Conservation (phyloP, 1,140 invertebrate genomes). For the Zaprionus ornatus region DNA sequence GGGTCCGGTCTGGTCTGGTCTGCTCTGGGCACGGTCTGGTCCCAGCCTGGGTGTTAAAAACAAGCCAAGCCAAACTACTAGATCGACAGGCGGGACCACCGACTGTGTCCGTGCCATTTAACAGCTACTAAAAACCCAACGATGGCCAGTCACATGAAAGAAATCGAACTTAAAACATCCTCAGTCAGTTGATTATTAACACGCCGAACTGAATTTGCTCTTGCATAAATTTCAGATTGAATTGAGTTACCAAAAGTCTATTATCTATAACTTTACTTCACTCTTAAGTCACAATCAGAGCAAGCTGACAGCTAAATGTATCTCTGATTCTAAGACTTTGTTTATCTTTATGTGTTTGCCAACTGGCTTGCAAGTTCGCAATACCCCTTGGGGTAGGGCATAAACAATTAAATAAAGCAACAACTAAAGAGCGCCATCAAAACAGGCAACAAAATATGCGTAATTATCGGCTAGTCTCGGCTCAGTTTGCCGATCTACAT, state of each 20-base stretch:
- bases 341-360: not conserved
- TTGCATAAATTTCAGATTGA: slow-evolving; percentile 8
- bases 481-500: slow-evolving; percentile 33
- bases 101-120: slow-evolving; percentile 71
- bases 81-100: slow-evolving; percentile 61
- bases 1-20: not conserved
- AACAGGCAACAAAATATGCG: slow-evolving; percentile 80
- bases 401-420: slow-evolving; percentile 43
- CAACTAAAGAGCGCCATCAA: slow-evolving; percentile 74
- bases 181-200: slow-evolving; percentile 29
- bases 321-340: not conserved
- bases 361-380: slow-evolving; percentile 19
- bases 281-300: not conserved
- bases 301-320: not conserved
- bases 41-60: slow-evolving; percentile 69
- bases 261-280: too few relatives aligned
- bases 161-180: slow-evolving; percentile 44
- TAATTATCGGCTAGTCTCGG: slow-evolving; percentile 71
- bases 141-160: slow-evolving; percentile 50
- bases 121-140: slow-evolving; percentile 73
- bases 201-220: slow-evolving; percentile 68
- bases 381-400: slow-evolving; percentile 32
- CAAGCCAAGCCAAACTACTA: slow-evolving; percentile 55
- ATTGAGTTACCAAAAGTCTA: not conserved
- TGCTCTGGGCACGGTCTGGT: not conserved